A percentile compares a stretch with the other conserved stretches of the same genome.
These are phyloP conservation scores for Corythornis cristatus DNA, from an alignment of 2,113 vertebrate genomes.

Conservation along the genomic window DNA sequence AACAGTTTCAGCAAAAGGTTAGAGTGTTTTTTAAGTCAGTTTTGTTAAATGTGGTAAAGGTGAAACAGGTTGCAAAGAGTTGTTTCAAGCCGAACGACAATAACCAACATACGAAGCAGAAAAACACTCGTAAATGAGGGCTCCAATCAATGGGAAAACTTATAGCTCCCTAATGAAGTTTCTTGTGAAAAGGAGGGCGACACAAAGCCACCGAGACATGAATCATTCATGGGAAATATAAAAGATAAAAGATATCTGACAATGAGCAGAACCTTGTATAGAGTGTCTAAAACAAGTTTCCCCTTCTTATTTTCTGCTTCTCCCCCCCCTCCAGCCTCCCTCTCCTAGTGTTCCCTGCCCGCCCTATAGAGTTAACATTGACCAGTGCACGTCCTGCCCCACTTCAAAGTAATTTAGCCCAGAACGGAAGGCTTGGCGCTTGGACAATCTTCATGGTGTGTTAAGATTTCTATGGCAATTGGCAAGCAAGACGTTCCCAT, in stretches of 20 bases:
- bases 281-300: constrained; percentile 90
- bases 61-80: constrained; percentile 77
- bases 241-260: constrained; percentile 92
- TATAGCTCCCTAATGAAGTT: constrained; percentile 89
- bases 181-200: constrained; percentile 84
- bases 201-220: constrained; percentile 88
- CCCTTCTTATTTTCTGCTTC: constrained; percentile 88
- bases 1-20: constrained; percentile 72
- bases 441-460: constrained; percentile 92
- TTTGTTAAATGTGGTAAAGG: constrained; percentile 73
- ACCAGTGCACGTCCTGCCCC: constrained; percentile 88
- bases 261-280: constrained; percentile 91
- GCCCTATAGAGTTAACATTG: constrained; percentile 90
- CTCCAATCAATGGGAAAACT: constrained; percentile 83
- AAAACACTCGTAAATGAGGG: constrained; percentile 81
- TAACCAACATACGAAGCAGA: constrained; percentile 77
- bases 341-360: constrained; percentile 86
- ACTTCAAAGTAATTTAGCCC: constrained; percentile 93
- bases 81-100: constrained; percentile 77
- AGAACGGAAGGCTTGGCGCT: constrained; percentile 88
- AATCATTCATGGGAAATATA: constrained; percentile 97
- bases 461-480: constrained; percentile 95
- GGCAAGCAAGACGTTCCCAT: constrained; percentile 86
- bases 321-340: constrained; percentile 75
- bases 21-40: constrained; percentile 71